Evolutionary conservation across 2,797 vertebrate genomes (phyloP).

Genomic region (Parauchenoglanis ngamensis): DNA sequence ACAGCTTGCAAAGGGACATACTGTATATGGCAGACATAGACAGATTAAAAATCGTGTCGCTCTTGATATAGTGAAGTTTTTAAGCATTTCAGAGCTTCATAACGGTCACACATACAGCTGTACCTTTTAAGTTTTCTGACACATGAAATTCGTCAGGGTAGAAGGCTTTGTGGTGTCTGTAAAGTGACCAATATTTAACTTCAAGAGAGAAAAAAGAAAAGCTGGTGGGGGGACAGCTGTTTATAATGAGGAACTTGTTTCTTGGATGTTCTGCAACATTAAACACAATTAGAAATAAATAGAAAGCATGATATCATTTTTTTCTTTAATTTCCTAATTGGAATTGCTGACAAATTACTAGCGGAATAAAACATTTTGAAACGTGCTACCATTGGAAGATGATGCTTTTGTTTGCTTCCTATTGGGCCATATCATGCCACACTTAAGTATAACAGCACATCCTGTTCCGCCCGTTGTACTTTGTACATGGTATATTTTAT

Average conservation of each 20-base stretch:
- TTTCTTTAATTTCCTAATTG: not conserved
- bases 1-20: not conserved
- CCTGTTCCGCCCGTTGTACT: not conserved
- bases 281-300: not conserved
- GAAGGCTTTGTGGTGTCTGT: not conserved
- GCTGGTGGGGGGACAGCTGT: too few species aligned
- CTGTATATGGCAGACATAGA: too few species aligned
- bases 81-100: not conserved
- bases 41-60: not conserved
- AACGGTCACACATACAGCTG: not conserved
- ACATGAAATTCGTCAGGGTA: not conserved
- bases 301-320: not conserved
- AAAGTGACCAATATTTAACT: not conserved
- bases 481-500: not conserved
- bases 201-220: not conserved
- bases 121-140: not conserved
- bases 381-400: not conserved
- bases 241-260: not conserved
- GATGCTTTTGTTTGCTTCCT: not conserved
- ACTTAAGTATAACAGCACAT: not conserved
- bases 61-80: not conserved
- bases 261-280: not conserved
- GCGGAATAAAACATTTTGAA: not conserved
- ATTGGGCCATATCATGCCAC: not conserved
- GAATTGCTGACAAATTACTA: not conserved